Percentiles rank a stretch among this genome's conserved stretches.
phyloP scores from a whole-genome alignment of 2,113 vertebrate genomes.

The Asarcornis scutulata region DNA sequence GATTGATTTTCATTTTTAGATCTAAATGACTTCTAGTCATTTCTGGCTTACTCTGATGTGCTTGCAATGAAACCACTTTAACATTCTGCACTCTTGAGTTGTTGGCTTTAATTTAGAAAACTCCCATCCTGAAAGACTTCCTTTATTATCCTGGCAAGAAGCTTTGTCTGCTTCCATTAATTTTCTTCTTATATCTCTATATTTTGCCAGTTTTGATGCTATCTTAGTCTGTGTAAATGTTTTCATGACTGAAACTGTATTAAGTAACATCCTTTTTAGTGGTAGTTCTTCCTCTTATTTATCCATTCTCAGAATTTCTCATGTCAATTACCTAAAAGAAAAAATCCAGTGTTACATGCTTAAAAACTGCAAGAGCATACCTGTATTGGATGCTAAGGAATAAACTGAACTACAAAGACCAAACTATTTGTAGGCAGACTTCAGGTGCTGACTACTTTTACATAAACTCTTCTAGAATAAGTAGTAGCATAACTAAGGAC shows the following conservation, averaged over 20 bases:
- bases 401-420: not conserved
- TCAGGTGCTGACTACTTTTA: not conserved
- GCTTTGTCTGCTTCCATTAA: constrained; percentile 33
- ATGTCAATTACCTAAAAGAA: not conserved
- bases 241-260: constrained; percentile 5
- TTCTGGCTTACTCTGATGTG: not conserved
- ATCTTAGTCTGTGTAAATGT: not conserved
- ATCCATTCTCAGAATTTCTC: not conserved
- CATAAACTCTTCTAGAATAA: not conserved
- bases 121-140: constrained; percentile 31
- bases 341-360: not conserved
- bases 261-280: constrained; percentile 4
- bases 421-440: not conserved
- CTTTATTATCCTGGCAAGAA: constrained; percentile 46
- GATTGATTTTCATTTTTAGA: not conserved
- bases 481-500: not conserved
- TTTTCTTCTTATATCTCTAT: constrained; percentile 40
- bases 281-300: not conserved
- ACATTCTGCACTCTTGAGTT: not conserved
- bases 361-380: not conserved
- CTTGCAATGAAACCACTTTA: not conserved
- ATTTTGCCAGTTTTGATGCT: constrained; percentile 21
- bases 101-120: constrained; percentile 31
- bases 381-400: not conserved
- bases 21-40: not conserved